Evolutionary conservation across 2,797 vertebrate species (phyloP), one percentile per base, ranked within the genome.

Genomic region (Centroberyx gerrardi): DNA sequence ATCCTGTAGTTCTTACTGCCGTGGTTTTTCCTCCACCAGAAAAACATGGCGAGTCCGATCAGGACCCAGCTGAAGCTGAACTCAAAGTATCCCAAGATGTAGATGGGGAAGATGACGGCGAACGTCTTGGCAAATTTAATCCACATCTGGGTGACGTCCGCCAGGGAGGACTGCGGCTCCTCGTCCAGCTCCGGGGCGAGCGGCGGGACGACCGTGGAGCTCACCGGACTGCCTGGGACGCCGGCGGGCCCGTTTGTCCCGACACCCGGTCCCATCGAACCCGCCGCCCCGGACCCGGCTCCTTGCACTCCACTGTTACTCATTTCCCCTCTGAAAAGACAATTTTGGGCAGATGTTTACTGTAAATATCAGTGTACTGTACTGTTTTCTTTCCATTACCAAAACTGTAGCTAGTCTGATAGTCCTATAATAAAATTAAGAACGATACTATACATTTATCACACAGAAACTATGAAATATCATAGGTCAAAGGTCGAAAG

Each of bases 31-130:
- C 80, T 95, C 93, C 96, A 96, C 91, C 97, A 96, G 90, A 97
- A 96, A 42, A 99, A 90, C 79, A 92, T 74, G 33, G 95, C 95
- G 3, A 99, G 95, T 9, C 94, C 97, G 40, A 98, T 92, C 51
- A 99, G 95, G 2, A 99, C 94, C 98, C 98, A 99, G 87, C 97
- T 99, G 90, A 99, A 99, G 89, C 98, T 99, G 91, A 99, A 94
- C 81, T 96, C 98, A 66, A 99, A 94, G 91, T 98, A 99, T 51
- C 98, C 98, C 86, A 99, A 74, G 46, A 97, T 59, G 38, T 99
- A 99, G 68, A 99, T 97, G 0, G 98, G 98, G 59, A 99, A 94
- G 62, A 99, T 93, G 68, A 97, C 54, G 54, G 95, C 95, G 62
- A 99, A 99, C 44, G 96, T 97, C 91, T 97, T 96, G 63, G 93